A percentile compares a stretch with the other conserved stretches of the same genome.
These are phyloP conservation scores for Periophthalmus modestus DNA, from an alignment of 2,113 vertebrate species.

Conservation along the genomic window DNA sequence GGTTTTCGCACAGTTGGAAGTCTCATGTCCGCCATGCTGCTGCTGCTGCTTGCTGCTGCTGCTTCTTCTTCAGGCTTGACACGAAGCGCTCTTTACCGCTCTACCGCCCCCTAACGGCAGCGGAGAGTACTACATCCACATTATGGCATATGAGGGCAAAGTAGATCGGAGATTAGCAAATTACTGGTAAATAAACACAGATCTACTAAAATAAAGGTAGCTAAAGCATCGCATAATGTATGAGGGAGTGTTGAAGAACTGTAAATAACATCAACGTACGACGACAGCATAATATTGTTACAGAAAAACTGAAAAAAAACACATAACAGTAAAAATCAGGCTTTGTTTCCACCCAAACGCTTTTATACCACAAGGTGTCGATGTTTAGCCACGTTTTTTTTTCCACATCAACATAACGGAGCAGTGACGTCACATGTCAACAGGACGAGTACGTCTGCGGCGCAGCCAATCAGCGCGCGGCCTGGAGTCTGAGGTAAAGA, in stretches of 20 bases:
- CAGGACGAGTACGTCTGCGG: conserved; percentile 47
- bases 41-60: background rate
- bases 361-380: conserved; percentile 42
- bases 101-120: conserved; percentile 29
- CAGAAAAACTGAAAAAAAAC: background rate
- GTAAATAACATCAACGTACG: background rate
- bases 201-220: too few species aligned
- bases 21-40: conserved; percentile 91
- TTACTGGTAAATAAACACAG: background rate
- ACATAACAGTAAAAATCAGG: background rate
- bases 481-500: conserved; percentile 65
- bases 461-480: conserved; percentile 64
- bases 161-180: background rate
- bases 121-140: background rate
- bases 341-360: background rate
- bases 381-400: conserved; percentile 1
- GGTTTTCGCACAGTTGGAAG: conserved; percentile 75
- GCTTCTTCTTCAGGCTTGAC: background rate
- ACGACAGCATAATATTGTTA: background rate
- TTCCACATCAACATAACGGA: background rate
- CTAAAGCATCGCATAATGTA: too few species aligned
- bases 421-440: conserved; percentile 67
- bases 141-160: too few species aligned
- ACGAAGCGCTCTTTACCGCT: background rate
- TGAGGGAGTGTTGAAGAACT: too few species aligned